Percentiles rank a stretch among this genome's conserved stretches.
phyloP scores from a whole-genome alignment of 2,113 vertebrate species.

The Melanerpes aurifrons region DNA sequence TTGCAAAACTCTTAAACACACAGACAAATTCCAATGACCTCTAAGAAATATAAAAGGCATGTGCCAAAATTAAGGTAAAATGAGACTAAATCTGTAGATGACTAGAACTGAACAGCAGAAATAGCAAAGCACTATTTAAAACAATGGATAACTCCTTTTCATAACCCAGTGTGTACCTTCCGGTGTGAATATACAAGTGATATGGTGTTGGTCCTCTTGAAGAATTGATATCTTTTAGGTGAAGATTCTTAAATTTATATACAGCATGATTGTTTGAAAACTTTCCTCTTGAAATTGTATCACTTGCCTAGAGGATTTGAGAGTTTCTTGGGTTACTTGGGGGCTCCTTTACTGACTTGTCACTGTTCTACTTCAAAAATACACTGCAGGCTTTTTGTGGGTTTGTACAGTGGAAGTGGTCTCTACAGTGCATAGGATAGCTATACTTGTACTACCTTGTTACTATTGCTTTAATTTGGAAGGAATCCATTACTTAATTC shows the following conservation, averaged over 20 bases:
- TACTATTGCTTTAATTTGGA: constrained; percentile 31
- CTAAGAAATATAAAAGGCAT: neutral
- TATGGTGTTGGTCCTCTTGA: neutral
- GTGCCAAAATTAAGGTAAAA: neutral
- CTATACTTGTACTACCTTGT: neutral
- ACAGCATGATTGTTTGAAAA: neutral
- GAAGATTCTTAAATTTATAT: neutral
- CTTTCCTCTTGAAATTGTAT: neutral
- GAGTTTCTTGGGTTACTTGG: neutral
- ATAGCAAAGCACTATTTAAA: neutral
- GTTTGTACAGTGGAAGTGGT: neutral
- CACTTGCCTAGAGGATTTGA: neutral
- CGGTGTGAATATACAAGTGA: neutral
- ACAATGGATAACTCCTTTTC: neutral
- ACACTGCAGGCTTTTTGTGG: neutral
- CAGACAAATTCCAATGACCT: neutral
- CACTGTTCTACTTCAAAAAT: neutral
- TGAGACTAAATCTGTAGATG: neutral
- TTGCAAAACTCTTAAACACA: neutral
- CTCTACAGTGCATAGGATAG: neutral
- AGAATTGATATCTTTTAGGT: neutral
- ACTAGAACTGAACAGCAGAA: neutral
- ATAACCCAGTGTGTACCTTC: neutral
- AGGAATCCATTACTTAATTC: constrained; percentile 26
- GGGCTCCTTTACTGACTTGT: neutral